phyloP scores from a whole-genome alignment of 35 echinoderm and acorn worm species.

The Ophioderma brevispina region DNA sequence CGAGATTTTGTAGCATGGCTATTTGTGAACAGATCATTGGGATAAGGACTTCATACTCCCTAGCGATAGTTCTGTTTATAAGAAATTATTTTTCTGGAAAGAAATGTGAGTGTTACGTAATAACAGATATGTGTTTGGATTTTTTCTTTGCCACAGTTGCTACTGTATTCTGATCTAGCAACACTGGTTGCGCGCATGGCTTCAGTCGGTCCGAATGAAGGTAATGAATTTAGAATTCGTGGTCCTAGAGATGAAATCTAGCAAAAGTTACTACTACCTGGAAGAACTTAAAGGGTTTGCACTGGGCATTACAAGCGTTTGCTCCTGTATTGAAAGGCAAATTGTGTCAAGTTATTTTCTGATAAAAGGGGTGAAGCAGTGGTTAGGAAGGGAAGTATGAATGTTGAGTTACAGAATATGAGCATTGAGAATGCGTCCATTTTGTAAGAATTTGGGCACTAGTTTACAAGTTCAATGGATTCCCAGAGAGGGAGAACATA shows the following conservation, averaged over 20 bases:
- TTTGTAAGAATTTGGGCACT: neutral
- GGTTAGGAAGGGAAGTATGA: constrained; percentile 16
- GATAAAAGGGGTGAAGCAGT: neutral
- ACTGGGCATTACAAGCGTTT: neutral
- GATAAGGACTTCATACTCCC: neutral
- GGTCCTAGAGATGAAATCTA: neutral
- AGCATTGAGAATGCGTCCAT: too few species aligned
- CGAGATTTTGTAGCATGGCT: neutral
- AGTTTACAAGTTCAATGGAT: neutral
- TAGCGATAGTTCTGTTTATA: neutral
- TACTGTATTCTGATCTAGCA: neutral
- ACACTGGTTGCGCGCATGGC: neutral
- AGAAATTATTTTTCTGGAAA: neutral
- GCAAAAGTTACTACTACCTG: neutral
- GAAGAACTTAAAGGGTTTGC: neutral
- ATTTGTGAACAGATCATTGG: neutral
- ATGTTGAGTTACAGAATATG: too few species aligned
- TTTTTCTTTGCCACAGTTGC: neutral
- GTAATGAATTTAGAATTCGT: neutral
- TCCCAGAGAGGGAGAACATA: neutral
- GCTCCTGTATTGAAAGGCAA: neutral
- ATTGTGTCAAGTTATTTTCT: neutral
- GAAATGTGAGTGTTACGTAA: neutral
- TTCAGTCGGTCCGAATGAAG: neutral
- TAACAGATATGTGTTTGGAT: neutral